Base-by-base conservation (phyloP, 2,888 invertebrate species). In the Netelia melanura region DNA sequence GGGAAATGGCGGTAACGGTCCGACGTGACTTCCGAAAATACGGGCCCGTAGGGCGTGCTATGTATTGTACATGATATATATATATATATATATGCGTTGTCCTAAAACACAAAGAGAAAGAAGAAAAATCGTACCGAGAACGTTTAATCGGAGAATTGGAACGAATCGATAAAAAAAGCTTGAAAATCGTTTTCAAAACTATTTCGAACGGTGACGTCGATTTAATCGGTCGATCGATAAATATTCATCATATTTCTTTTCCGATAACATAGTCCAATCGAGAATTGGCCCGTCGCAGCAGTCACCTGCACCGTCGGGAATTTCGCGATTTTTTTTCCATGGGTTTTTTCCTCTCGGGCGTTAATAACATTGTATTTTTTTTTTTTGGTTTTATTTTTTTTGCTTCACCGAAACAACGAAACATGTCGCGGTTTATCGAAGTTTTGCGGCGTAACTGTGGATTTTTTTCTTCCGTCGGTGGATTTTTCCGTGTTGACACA, bases 1-100 rank as follows among this genome's bases (percentile, higher is more conserved):
- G 38, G 38, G 38, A 38, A 48, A 48, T 48, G 14, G 3, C 11
- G 48, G 89, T 88, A 89, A 87, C 85, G 84, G 85, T 17, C 17
- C 71, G 68, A 82, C 76, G 71, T 82, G 79, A 83, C 81, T 83
- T 81, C 75, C 82, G 75, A 80, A 65, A 65, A 43, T 23, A 21
- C 21, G 56, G 10, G 54, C 14, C 58, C 17, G 30, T 54, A 61
- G 68, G 17, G 30, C 30, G 65, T 25, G 43, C 21, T 14, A 56
- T 21, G 30, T 44, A 74, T 30, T 56, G 56, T 30, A 56, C 17
- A 72, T 43, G 8, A 38, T 38, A 38, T 17, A 52, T 25, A 61
- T 65, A 61, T 61, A 2, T 38, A 6, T n/a, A 25, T 30, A 30
- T 30, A 2, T 30, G 3, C 30, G 3, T 30, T 30, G 30, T 0